phyloP scores from a whole-genome alignment of 1,140 invertebrate genomes.

The Drosophila lowei region DNA sequence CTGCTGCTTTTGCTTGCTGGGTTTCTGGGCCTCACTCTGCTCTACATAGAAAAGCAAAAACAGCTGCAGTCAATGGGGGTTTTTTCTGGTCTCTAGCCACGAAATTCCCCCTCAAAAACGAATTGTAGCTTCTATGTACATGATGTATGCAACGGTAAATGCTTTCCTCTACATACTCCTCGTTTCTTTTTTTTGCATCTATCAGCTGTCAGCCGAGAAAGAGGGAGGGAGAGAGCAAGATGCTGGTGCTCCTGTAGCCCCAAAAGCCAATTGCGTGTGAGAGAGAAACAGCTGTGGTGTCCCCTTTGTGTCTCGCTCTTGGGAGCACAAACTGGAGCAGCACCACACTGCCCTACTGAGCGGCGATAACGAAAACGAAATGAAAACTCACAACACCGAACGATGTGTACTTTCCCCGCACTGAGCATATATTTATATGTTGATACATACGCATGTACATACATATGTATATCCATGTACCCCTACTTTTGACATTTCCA shows the following conservation, averaged over 20 bases:
- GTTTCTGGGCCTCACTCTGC: slow-evolving; percentile 6
- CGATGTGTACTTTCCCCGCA: slow-evolving; percentile 18
- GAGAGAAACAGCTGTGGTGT: no score
- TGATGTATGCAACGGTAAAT: background rate
- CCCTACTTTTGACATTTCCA: background rate
- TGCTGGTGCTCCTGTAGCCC: no score
- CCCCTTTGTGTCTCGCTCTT: no score
- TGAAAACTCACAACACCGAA: slow-evolving; percentile 20
- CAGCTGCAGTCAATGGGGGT: slow-evolving; percentile 20
- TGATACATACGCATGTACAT: background rate
- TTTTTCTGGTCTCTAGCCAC: background rate
- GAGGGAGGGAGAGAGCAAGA: no score
- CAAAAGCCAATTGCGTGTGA: no score
- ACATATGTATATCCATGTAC: slow-evolving; percentile 4
- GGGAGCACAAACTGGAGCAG: slow-evolving; percentile 17
- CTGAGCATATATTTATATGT: slow-evolving; percentile 1
- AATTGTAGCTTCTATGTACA: background rate
- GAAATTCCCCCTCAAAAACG: slow-evolving; percentile 22
- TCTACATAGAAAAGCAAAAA: slow-evolving; percentile 22
- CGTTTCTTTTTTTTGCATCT: background rate
- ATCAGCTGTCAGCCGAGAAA: slow-evolving; percentile 40
- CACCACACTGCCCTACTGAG: slow-evolving; percentile 45
- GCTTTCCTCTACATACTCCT: no score
- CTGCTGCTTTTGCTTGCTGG: slow-evolving; percentile 5
- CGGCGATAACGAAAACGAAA: slow-evolving; percentile 44